A percentile compares a stretch with the other conserved stretches of the same genome.
phyloP scores from a whole-genome alignment of 2,797 vertebrate genomes.

The Setipinna tenuifilis region DNA sequence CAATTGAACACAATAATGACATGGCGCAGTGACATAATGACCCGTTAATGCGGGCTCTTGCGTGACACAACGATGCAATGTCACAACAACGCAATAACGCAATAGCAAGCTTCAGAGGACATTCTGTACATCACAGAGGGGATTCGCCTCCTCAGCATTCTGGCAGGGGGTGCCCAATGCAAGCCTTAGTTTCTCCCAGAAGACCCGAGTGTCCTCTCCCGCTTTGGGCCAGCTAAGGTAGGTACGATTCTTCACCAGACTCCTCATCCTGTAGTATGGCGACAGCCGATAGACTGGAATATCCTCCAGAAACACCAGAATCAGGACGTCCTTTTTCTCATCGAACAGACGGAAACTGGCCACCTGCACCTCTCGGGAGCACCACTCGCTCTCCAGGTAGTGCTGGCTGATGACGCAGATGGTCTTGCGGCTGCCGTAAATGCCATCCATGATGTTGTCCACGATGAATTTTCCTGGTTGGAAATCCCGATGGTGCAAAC shows the following conservation, averaged over 20 bases:
- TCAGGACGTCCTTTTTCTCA: conserved; percentile 74
- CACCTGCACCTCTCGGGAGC: conserved; percentile 76
- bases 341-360: conserved; percentile 78
- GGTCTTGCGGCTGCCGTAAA: conserved; percentile 79
- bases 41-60: too few relatives aligned
- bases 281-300: conserved; percentile 66
- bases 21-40: too few relatives aligned
- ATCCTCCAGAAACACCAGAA: conserved; percentile 75
- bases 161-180: conserved; percentile 50
- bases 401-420: conserved; percentile 75
- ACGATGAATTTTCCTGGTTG: conserved; percentile 72
- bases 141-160: not conserved
- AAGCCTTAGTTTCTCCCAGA: conserved; percentile 75
- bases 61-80: too few relatives aligned
- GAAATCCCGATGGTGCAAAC: conserved; percentile 56
- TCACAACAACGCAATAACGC: too few relatives aligned
- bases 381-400: conserved; percentile 79
- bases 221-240: conserved; percentile 74
- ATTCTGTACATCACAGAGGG: not conserved
- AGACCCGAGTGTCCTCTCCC: conserved; percentile 56
- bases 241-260: conserved; percentile 70
- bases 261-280: conserved; percentile 73
- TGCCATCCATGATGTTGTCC: conserved; percentile 77
- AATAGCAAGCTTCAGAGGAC: not conserved
- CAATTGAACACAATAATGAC: too few relatives aligned